Percentiles rank a stretch among this genome's conserved stretches.
Evolutionary conservation across 2,797 vertebrate species (phyloP).

Genomic region (Pseudochirops corinnae): DNA sequence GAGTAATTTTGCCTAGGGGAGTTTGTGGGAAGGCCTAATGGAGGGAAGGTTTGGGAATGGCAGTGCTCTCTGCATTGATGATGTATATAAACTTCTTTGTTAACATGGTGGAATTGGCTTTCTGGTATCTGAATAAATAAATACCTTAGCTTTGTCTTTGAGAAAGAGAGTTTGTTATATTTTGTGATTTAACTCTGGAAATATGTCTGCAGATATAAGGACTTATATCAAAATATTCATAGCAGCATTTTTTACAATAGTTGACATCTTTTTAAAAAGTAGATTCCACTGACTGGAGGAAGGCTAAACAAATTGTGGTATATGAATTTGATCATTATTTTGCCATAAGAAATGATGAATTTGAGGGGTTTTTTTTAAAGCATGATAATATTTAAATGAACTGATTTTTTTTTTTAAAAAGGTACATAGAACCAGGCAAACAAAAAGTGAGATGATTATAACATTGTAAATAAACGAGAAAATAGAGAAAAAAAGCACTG

Average conservation of each 20-base stretch:
- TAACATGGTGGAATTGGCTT: too few relatives aligned
- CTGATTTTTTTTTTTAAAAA: not conserved
- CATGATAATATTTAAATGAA: not conserved
- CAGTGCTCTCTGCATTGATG: too few relatives aligned
- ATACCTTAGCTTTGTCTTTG: too few relatives aligned
- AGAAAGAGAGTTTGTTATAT: too few relatives aligned
- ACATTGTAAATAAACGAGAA: not conserved
- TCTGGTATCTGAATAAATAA: too few relatives aligned
- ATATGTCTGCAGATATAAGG: too few relatives aligned
- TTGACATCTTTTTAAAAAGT: not conserved
- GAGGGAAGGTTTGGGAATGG: too few relatives aligned
- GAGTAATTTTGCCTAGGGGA: too few relatives aligned
- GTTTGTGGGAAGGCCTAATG: too few relatives aligned
- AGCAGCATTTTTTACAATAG: not conserved
- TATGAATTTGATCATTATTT: not conserved
- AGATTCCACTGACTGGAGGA: not conserved
- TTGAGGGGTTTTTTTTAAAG: not conserved
- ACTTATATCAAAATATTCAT: too few relatives aligned
- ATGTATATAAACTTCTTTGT: too few relatives aligned
- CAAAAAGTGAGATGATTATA: not conserved
- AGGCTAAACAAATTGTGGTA: not conserved
- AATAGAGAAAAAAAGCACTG: not conserved
- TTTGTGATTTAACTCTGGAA: too few relatives aligned
- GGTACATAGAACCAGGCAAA: not conserved
- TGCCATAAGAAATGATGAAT: not conserved